These are phyloP conservation scores for Indri indri DNA, from an alignment of 2,113 vertebrate species.

Conservation along the genomic window DNA sequence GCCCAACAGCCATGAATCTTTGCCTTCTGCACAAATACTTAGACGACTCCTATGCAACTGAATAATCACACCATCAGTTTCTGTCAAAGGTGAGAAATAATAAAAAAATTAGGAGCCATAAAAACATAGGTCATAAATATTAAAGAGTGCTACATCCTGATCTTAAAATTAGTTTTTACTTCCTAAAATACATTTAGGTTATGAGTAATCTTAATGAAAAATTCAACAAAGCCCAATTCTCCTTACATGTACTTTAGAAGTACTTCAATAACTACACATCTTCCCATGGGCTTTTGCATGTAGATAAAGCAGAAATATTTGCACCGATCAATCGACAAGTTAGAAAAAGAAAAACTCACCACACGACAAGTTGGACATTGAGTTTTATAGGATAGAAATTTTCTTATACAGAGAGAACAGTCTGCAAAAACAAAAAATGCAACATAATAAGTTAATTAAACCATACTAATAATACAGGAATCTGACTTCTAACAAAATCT, in stretches of 20 bases:
- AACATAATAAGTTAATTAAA: constrained; percentile 18
- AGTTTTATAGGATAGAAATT: constrained; percentile 94
- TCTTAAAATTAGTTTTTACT: constrained; percentile 28
- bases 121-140: neutral
- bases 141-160: neutral
- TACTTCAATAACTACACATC: neutral
- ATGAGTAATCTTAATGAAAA: constrained; percentile 43
- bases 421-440: constrained; percentile 86
- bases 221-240: neutral
- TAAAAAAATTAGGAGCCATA: neutral
- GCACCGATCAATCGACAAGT: neutral
- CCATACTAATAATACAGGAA: neutral
- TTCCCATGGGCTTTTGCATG: neutral
- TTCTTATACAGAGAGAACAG: constrained; percentile 97
- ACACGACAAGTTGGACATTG: constrained; percentile 94
- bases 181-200: constrained; percentile 31
- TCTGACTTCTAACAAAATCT: neutral
- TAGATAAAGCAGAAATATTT: neutral
- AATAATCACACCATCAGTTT: neutral
- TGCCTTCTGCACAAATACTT: neutral
- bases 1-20: neutral
- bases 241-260: neutral
- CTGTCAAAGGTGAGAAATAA: neutral
- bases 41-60: neutral
- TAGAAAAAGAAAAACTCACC: constrained; percentile 85